Evolutionary conservation across 2,888 invertebrate species (phyloP).

Genomic region (Cephus rjabovi): DNA sequence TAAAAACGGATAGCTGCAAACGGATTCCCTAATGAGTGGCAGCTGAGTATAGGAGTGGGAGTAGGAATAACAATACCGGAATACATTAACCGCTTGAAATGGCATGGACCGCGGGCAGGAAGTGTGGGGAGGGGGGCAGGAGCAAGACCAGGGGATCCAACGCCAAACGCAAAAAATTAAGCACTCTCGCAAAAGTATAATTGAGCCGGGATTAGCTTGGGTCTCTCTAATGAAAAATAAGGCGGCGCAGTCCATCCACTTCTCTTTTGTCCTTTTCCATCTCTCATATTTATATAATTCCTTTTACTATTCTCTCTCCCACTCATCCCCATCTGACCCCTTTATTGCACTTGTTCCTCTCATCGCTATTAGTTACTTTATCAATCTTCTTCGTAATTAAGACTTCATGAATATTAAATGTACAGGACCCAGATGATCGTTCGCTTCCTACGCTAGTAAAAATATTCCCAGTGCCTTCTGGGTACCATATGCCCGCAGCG

Average conservation of each 20-base stretch:
- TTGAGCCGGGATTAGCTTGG: constrained; percentile 40
- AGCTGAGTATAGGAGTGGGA: constrained; percentile 44
- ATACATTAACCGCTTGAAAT: constrained; percentile 49
- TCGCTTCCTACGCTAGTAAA: background rate
- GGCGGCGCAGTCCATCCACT: constrained; percentile 9
- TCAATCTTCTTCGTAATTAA: background rate
- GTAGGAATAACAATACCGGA: constrained; percentile 55
- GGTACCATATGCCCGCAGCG: background rate
- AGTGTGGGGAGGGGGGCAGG: background rate
- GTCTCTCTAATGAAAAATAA: constrained; percentile 39
- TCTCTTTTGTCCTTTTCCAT: constrained; percentile 8
- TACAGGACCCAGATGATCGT: background rate
- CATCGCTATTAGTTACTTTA: background rate
- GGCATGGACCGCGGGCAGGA: constrained; percentile 12
- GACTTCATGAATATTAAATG: background rate
- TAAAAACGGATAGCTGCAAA: constrained; percentile 52
- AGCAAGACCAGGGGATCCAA: background rate
- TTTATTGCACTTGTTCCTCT: background rate
- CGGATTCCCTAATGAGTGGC: constrained; percentile 52
- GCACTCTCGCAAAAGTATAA: constrained; percentile 37
- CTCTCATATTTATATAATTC: background rate
- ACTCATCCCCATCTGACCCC: background rate
- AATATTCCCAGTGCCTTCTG: background rate
- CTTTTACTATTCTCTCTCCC: background rate
- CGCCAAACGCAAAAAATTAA: constrained; percentile 9